Evolutionary conservation across 2,888 invertebrate genomes (phyloP), one percentile per base, ranked within the genome.

Genomic region (Pocota personata): DNA sequence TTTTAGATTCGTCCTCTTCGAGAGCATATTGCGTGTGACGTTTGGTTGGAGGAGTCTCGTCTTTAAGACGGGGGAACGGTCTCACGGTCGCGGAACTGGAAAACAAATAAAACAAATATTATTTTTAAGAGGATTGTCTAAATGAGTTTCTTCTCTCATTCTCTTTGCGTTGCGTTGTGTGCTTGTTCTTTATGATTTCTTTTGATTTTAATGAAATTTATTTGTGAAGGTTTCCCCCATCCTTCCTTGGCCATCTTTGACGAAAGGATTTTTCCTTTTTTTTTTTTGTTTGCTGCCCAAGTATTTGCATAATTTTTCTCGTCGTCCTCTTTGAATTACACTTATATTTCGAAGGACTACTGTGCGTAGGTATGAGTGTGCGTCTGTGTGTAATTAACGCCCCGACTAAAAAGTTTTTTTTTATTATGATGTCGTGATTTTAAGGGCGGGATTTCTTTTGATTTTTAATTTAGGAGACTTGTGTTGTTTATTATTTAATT

Each of bases 201-300:
- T 86, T 86, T 86, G 86, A 86, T 86, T 86, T 86, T 86, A 86
- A 86, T 86, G 82, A 86, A 86, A 86, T 82, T 86, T 86, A 86
- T 86, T 86, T 86, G 76, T 30, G 58, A 58, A 76, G 72, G 58
- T 48, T 50, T 7, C 35, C 43, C 10, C 27, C 52, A n/a, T 40
- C 30, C 30, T 19, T 16, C 16, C 50, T 30, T 30, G 62, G 40
- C 16, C 66, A 64, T 71, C 40, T 73, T 82, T 72, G 72, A 76
- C 86, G 86, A 86, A 82, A 86, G 86, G 86, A 86, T 82, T 76
- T 86, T 80, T 82, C 2, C 27, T 14, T 72, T 62, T 57, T 62
- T 32, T 46, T 10, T 21, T 52, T 57, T 30, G 73, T 16, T 21
- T 48, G 58, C n/a, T 57, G n/a, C 16, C 50, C 12, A 46, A 48